These are phyloP conservation scores for Cyprinus carpio DNA, from an alignment of 2,113 vertebrate species.

Conservation along the genomic window DNA sequence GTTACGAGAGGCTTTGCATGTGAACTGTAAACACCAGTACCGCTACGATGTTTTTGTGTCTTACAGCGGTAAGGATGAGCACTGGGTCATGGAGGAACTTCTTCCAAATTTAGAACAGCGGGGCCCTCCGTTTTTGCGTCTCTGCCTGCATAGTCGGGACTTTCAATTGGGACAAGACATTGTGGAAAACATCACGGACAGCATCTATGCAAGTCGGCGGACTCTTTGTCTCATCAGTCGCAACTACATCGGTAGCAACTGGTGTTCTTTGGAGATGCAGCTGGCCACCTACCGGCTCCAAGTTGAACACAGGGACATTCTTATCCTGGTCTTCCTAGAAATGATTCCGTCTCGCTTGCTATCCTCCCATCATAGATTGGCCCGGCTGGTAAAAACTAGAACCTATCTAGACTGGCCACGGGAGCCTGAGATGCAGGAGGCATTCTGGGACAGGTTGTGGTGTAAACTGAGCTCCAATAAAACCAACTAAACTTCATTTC, in stretches of 20 bases:
- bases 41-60: slow-evolving; percentile 74
- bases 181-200: slow-evolving; percentile 75
- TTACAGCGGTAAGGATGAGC: slow-evolving; percentile 69
- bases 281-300: slow-evolving; percentile 57
- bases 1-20: slow-evolving; percentile 60
- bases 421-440: slow-evolving; percentile 32
- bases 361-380: slow-evolving; percentile 59
- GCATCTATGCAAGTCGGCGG: slow-evolving; percentile 71
- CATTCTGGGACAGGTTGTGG: slow-evolving; percentile 61
- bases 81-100: slow-evolving; percentile 69
- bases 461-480: slow-evolving; percentile 35
- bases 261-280: slow-evolving; percentile 62
- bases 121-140: slow-evolving; percentile 45
- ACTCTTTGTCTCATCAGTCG: slow-evolving; percentile 74
- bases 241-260: slow-evolving; percentile 53
- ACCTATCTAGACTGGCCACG: slow-evolving; percentile 62
- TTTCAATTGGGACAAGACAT: slow-evolving; percentile 69
- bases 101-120: slow-evolving; percentile 62
- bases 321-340: slow-evolving; percentile 63
- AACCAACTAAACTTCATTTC: background rate
- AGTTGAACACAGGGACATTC: slow-evolving; percentile 59
- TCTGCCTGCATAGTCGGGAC: slow-evolving; percentile 77
- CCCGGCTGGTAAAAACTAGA: slow-evolving; percentile 54
- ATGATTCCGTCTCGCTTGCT: slow-evolving; percentile 49
- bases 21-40: slow-evolving; percentile 55